Conservation (phyloP, 2,797 vertebrate species). For the Syncerus caffer region DNA sequence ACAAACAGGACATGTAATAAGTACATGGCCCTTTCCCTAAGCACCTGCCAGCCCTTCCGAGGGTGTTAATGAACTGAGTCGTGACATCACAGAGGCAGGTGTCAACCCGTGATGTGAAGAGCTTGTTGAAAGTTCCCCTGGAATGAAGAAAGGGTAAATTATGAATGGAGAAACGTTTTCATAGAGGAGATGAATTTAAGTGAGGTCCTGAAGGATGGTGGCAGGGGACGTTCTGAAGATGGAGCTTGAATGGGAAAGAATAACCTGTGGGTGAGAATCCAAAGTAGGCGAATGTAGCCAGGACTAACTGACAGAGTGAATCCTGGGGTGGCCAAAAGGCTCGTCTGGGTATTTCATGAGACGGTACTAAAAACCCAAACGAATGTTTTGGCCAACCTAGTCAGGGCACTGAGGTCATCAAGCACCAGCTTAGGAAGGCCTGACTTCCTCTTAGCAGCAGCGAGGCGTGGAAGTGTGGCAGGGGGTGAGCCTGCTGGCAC, state of each 20-base stretch:
- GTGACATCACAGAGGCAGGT: neutral
- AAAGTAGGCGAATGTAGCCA: neutral
- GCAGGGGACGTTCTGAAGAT: neutral
- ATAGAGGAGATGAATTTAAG: neutral
- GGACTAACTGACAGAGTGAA: neutral
- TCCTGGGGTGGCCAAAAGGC: neutral
- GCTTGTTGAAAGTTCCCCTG: neutral
- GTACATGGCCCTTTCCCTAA: neutral
- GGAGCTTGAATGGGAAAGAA: neutral
- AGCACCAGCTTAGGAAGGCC: neutral
- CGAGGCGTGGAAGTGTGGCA: neutral
- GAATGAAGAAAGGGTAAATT: neutral
- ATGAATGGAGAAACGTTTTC: neutral
- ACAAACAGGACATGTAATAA: neutral
- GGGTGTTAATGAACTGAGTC: neutral
- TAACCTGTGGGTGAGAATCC: neutral
- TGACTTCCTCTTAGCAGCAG: neutral
- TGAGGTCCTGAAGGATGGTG: neutral
- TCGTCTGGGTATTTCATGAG: neutral
- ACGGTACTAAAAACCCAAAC: accelerated
- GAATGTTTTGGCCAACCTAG: neutral
- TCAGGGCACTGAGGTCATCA: neutral
- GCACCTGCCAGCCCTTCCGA: neutral
- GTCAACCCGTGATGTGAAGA: neutral
- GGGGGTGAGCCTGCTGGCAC: neutral